Evolutionary conservation across 2,113 vertebrate species (phyloP).

Genomic region (Oxyura jamaicensis): DNA sequence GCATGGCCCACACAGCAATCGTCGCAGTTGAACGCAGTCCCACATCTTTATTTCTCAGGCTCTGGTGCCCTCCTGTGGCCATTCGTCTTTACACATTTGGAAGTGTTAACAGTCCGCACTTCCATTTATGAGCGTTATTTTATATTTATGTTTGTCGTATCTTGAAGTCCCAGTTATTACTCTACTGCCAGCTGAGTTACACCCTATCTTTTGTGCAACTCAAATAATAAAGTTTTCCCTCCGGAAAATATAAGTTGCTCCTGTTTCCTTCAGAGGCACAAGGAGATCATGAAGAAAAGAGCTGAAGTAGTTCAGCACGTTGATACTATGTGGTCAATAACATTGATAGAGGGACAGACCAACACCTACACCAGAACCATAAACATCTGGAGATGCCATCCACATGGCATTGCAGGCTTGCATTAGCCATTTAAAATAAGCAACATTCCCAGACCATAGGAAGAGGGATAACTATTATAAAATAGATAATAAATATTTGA

Average conservation of each 20-base stretch:
- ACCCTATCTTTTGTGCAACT: too few relatives aligned
- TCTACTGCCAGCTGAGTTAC: neutral
- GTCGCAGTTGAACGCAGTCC: neutral
- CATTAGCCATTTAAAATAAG: neutral
- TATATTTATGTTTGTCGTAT: neutral
- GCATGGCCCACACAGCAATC: accelerated
- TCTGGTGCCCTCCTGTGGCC: constrained; percentile 64
- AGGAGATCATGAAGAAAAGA: neutral
- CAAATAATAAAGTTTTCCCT: neutral
- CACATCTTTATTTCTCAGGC: neutral
- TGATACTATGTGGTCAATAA: neutral
- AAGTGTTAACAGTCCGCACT: accelerated
- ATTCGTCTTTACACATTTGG: accelerated
- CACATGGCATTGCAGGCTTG: neutral
- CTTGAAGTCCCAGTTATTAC: neutral
- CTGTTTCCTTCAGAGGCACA: neutral
- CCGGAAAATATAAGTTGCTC: neutral
- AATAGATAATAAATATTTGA: too few relatives aligned
- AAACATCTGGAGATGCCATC: neutral
- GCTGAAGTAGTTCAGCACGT: neutral
- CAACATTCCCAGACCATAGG: neutral
- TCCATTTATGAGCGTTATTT: neutral
- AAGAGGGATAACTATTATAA: neutral
- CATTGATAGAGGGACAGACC: neutral
- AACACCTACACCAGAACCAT: neutral